Conservation (phyloP, 2,113 vertebrate species). For the Sinocyclocheilus grahami region DNA sequence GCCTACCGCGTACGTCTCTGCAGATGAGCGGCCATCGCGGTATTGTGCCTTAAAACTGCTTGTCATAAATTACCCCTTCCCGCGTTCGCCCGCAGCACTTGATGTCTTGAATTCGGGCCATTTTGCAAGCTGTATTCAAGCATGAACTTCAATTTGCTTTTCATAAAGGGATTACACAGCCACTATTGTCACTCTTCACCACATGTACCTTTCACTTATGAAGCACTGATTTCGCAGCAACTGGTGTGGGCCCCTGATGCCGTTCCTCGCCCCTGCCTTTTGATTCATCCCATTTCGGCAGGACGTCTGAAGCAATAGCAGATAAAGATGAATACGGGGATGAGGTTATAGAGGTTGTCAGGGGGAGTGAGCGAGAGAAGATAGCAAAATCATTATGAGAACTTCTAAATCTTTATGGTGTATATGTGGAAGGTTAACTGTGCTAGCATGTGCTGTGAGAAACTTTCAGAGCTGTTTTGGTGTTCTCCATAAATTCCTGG, state of each 20-base stretch:
- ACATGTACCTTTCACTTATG: constrained; percentile 54
- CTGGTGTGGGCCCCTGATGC: constrained; percentile 29
- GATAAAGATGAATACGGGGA: constrained; percentile 3
- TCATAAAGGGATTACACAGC: constrained; percentile 62
- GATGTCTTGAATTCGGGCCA: constrained; percentile 61
- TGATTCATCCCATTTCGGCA: constrained; percentile 8
- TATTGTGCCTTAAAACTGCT: constrained; percentile 62
- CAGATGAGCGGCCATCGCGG: constrained; percentile 56
- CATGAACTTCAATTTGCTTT: constrained; percentile 67
- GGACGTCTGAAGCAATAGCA: background rate
- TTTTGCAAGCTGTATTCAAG: constrained; percentile 62
- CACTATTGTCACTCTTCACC: constrained; percentile 44
- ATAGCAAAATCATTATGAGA: constrained; percentile 3
- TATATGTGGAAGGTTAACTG: constrained; percentile 10
- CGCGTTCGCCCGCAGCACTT: constrained; percentile 49
- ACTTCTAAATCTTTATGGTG: background rate
- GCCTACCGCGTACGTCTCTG: constrained; percentile 27
- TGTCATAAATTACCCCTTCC: constrained; percentile 48
- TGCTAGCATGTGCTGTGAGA: background rate
- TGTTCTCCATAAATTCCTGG: background rate
- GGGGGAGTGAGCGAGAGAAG: constrained; percentile 12
- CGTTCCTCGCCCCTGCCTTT: constrained; percentile 11
- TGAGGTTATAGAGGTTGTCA: constrained; percentile 30
- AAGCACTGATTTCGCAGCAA: constrained; percentile 48
- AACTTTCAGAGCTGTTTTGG: constrained; percentile 7